Percentiles rank a stretch among this genome's conserved stretches.
Conservation (phyloP, 2,888 invertebrate genomes). For the Caenorhabditis auriculariae region DNA sequence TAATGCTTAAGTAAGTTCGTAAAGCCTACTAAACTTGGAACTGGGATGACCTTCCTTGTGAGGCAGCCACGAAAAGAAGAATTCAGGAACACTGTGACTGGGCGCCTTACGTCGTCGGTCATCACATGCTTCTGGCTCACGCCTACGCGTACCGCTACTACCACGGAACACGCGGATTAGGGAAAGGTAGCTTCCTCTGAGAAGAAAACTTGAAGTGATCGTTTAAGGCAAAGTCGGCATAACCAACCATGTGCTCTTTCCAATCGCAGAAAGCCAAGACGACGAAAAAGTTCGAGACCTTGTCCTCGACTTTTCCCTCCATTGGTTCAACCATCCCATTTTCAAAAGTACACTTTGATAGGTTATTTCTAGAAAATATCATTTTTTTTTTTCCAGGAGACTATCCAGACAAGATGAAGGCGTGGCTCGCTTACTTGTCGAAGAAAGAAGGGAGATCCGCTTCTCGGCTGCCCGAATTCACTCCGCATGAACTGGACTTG, state of each 20-base stretch:
- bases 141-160: constrained; percentile 68
- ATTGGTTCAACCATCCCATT: constrained; percentile 29
- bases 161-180: not conserved
- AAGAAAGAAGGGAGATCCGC: too few species aligned
- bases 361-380: constrained; percentile 34
- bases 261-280: not conserved
- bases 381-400: too few species aligned
- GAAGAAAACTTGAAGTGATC: not conserved
- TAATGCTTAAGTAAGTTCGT: too few species aligned
- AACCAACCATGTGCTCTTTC: constrained; percentile 4
- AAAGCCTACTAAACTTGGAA: too few species aligned
- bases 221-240: constrained; percentile 12
- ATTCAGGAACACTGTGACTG: constrained; percentile 6
- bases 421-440: too few species aligned
- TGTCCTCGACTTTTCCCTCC: constrained; percentile 23
- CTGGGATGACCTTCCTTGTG: too few species aligned
- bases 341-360: constrained; percentile 61
- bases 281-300: constrained; percentile 10
- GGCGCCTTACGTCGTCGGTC: constrained; percentile 70
- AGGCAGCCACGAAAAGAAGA: too few species aligned
- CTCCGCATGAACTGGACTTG: too few species aligned
- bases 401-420: too few species aligned
- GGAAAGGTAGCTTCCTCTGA: not conserved
- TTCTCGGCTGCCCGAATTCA: too few species aligned
- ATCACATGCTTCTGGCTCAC: constrained; percentile 73